Evolutionary conservation across 2,113 vertebrate species (phyloP), one percentile per base, ranked within the genome.

Genomic region (Albula goreensis): DNA sequence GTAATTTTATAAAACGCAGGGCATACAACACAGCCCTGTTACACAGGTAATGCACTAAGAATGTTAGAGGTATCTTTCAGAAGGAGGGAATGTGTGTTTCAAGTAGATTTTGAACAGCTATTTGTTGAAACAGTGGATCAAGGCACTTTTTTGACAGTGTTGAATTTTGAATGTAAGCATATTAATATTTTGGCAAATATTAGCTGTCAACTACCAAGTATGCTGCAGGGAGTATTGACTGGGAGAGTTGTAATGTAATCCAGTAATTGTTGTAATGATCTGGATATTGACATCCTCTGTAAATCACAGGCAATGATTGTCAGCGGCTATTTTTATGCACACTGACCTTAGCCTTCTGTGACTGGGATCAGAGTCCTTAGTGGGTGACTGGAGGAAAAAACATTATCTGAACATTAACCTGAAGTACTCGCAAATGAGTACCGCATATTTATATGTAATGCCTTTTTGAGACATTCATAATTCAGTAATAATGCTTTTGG

Each of bases 261-360:
- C 50, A 13, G 84, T 87, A 85, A 10, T 57, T 88, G 88, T 89
- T 90, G 91, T 92, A 92, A 89, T 89, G 90, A 90, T 90, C 89
- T 87, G 84, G 78, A 89, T 92, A 94, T 93, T 89, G 93, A 95
- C 94, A 91, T 88, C 88, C 90, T 92, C 92, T 91, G 94, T 94
- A 92, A 94, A 94, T 95, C 94, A 94, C 89, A 90, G 84, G 86
- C 88, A 91, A 90, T 92, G 91, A 93, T 93, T 90, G 88, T 90
- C 91, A 90, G 90, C 89, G 90, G 90, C 94, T 95, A 92, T 94
- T 95, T 95, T 94, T 93, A 93, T 89, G 89, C 89, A 52, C 82
- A 56, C 79, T 86, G 91, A 91, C 91, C 90, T 87, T 66, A 87
- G 88, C 92, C 90, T 90, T 82, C 66, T 82, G 85, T 90, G 87